phyloP scores from a whole-genome alignment of 1,140 invertebrate species.

The Orussus abietinus region DNA sequence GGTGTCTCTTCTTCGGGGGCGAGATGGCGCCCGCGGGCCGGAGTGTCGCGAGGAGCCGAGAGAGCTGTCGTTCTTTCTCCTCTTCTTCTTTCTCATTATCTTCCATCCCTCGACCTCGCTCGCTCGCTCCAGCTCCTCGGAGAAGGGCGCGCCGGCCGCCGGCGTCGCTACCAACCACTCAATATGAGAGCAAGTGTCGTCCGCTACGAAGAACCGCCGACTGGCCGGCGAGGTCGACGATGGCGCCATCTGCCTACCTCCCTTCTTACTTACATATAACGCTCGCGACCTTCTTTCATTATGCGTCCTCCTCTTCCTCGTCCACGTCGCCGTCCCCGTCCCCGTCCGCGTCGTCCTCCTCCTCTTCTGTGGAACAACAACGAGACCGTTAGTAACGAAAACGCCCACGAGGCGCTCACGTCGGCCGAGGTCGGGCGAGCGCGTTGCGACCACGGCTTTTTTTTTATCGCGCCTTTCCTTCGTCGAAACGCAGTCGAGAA shows the following conservation, averaged over 20 bases:
- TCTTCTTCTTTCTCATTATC: conserved; percentile 6
- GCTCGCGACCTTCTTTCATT: conserved; percentile 50
- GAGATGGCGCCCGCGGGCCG: no score
- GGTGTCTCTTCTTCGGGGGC: no score
- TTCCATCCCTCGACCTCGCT: no score
- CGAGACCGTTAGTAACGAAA: no score
- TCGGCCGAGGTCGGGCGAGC: no score
- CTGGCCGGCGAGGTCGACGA: conserved; percentile 42
- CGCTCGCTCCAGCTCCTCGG: no score
- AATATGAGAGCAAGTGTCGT: conserved; percentile 54
- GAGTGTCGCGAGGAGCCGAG: conserved; percentile 44
- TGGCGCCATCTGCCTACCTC: conserved; percentile 39
- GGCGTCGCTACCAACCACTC: conserved; percentile 52
- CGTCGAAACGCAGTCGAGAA: conserved; percentile 5
- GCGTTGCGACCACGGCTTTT: no score
- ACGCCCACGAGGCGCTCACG: no score
- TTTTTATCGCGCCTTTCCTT: no score
- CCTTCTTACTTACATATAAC: conserved; percentile 47
- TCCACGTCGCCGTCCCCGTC: conserved; percentile 60
- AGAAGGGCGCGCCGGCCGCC: conserved; percentile 35
- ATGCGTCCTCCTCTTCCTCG: conserved; percentile 55
- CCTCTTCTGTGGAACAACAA: conserved; percentile 57
- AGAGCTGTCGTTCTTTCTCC: conserved; percentile 17
- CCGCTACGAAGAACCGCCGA: conserved; percentile 45
- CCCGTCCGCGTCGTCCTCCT: conserved; percentile 56